Evolutionary conservation across 2,888 invertebrate species (phyloP), one percentile per base, ranked within the genome.

Genomic region (Capitulum mitella): DNA sequence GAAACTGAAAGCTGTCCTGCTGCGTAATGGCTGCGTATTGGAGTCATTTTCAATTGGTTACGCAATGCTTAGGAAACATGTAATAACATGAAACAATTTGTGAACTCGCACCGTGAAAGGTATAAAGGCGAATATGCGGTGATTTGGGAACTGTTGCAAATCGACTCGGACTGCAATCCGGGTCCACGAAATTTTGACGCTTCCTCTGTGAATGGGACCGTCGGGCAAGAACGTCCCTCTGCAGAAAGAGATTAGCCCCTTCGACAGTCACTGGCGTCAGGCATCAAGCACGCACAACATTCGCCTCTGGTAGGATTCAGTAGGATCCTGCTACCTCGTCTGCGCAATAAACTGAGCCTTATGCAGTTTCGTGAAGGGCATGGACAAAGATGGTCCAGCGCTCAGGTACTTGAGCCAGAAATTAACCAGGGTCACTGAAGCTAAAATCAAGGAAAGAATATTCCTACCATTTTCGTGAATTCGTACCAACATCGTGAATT

Each of bases 121-220:
- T 29, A 19, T 19, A 26, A 54, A 54, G 40, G 37, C 26, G n/a
- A 51, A 51, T 51, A 10, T 51, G 51, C 22, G 51, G 51, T 19
- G 51, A 51, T 22, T 22, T 51, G 19, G 19, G 22, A 10, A 22
- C 22, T 22, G 22, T 51, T 22, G 51, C 19, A 19, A 12, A 16
- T 51, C 22, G 8, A 3, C 22, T 51, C 3, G 51, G 16, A 3
- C 51, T 22, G 14, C 51, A 51, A 22, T 19, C 3, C 22, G 51
- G 51, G 16, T 51, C 8, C 51, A 51, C 51, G 22, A 51, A 51
- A 34, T 12, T 14, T 34, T 3, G 51, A 14, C 51, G 77, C 16
- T 51, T 77, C 51, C 54, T 77, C 37, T 77, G 77, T 46, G 51
- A 54, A 54, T 51, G 77, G 77, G 54, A 77, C 77, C 51, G 77